Conservation (phyloP, 2,888 invertebrate genomes). For the Drosophila fungiperda region DNA sequence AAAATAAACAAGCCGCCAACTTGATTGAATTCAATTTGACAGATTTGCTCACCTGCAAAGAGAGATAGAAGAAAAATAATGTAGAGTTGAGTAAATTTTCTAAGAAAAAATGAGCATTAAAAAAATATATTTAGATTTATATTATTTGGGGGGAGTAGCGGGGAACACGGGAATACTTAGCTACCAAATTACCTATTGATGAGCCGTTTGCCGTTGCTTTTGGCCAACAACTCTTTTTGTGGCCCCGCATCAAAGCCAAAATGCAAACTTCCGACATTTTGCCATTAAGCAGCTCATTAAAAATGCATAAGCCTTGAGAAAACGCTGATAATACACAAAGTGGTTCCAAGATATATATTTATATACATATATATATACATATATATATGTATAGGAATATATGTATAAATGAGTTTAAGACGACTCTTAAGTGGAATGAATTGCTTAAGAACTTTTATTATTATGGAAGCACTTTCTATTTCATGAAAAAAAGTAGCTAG, state of each 20-base stretch:
- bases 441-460: not conserved
- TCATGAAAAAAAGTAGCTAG: not conserved
- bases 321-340: conserved; percentile 27
- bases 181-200: conserved; percentile 46
- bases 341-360: not conserved
- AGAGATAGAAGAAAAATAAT: conserved; percentile 24
- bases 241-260: conserved; percentile 67
- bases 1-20: conserved; percentile 59
- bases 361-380: not conserved
- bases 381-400: not conserved
- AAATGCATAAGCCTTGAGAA: conserved; percentile 61
- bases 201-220: not conserved
- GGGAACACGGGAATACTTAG: too few species aligned
- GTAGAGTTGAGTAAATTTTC: conserved; percentile 1
- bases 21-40: conserved; percentile 55
- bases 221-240: conserved; percentile 42
- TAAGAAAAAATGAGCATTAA: conserved; percentile 5
- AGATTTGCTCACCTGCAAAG: conserved; percentile 62
- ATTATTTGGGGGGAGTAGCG: conserved; percentile 11
- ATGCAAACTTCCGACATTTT: conserved; percentile 36
- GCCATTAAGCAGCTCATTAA: conserved; percentile 69
- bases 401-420: not conserved
- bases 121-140: conserved; percentile 16
- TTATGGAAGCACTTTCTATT: not conserved
- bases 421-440: not conserved